phyloP scores from a whole-genome alignment of 2,113 vertebrate species.

The Petaurus breviceps region DNA sequence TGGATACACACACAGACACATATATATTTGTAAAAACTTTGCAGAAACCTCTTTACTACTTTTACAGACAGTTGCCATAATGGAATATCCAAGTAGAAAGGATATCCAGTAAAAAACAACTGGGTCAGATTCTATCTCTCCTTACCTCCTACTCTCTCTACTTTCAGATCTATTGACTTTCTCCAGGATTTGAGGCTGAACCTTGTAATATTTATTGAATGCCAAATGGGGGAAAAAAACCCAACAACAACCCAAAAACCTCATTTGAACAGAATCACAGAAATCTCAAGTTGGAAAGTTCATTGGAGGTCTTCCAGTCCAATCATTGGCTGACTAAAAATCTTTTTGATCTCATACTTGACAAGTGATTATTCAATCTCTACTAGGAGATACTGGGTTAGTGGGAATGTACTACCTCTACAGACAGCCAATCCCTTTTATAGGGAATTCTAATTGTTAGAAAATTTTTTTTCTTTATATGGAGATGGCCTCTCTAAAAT shows the following conservation, averaged over 20 bases:
- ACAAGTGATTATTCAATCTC: background rate
- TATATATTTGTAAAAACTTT: too few species aligned
- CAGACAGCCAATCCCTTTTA: background rate
- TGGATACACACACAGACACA: too few species aligned
- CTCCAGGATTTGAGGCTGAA: background rate
- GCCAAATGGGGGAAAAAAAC: background rate
- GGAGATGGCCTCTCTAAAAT: background rate
- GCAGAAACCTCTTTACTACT: too few species aligned
- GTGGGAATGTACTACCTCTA: background rate
- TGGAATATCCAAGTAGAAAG: background rate
- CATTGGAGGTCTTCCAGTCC: background rate
- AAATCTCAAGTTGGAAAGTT: background rate
- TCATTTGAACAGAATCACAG: background rate
- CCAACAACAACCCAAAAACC: too few species aligned
- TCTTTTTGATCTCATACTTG: background rate
- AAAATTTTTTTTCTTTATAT: background rate
- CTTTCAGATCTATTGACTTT: too few species aligned
- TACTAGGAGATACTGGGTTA: background rate
- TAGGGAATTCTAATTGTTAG: background rate
- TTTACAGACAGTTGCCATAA: background rate
- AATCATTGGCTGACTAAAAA: background rate
- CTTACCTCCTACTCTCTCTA: too few species aligned
- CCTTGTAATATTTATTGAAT: background rate
- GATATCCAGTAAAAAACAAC: background rate
- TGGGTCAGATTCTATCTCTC: background rate